phyloP scores from a whole-genome alignment of 2,113 vertebrate genomes.

The Gracilinanus agilis region DNA sequence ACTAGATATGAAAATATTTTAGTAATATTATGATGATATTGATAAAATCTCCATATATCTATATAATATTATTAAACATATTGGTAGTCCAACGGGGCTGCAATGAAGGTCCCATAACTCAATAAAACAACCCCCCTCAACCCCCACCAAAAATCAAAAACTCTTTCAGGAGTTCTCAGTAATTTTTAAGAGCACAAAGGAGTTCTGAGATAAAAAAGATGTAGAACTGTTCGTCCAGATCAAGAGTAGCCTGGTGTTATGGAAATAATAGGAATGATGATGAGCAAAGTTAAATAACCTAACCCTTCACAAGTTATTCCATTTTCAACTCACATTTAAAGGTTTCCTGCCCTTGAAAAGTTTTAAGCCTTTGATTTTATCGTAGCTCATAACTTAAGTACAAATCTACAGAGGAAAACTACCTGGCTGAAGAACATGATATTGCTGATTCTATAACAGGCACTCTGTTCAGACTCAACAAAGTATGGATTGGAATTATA shows the following conservation, averaged over 20 bases:
- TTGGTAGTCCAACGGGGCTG: too few species aligned
- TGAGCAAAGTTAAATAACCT: not conserved
- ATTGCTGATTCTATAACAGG: not conserved
- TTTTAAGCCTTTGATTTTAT: constrained; percentile 9
- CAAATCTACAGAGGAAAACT: not conserved
- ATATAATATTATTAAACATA: too few species aligned
- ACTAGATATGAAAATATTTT: not conserved
- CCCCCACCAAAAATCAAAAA: not conserved
- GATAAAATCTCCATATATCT: not conserved
- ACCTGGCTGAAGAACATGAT: not conserved
- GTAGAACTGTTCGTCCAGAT: not conserved
- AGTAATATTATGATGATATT: not conserved
- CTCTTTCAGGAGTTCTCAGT: not conserved
- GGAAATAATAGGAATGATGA: not conserved
- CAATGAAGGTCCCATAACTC: too few species aligned
- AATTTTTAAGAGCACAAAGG: not conserved
- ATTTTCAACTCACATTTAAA: constrained; percentile 23
- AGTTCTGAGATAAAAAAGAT: not conserved
- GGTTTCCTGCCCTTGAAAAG: not conserved
- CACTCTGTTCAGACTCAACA: not conserved
- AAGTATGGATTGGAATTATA: not conserved
- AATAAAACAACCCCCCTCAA: too few species aligned
- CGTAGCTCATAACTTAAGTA: constrained; percentile 15
- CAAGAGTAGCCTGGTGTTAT: not conserved
- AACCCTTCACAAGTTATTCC: not conserved